Conservation (phyloP, 2,888 invertebrate species). For the Sesia bembeciformis region DNA sequence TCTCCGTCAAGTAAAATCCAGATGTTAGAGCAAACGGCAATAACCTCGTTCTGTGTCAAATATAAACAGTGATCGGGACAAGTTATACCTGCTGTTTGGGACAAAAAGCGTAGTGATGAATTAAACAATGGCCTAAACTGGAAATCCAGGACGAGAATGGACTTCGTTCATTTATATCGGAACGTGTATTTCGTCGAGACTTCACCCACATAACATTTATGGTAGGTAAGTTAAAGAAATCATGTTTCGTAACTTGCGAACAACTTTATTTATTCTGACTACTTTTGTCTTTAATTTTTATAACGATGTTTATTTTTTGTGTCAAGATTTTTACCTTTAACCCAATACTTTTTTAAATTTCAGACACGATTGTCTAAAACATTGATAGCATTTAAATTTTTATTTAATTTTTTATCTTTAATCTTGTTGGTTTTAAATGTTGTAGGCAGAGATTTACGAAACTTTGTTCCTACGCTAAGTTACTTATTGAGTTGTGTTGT, state of each 20-base stretch:
- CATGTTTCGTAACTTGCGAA: slow-evolving; percentile 56
- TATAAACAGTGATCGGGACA: slow-evolving; percentile 59
- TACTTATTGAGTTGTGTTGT: too few relatives aligned
- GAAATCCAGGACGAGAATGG: slow-evolving; percentile 58
- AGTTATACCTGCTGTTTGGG: slow-evolving; percentile 36
- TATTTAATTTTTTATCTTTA: too few relatives aligned
- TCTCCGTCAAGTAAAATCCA: slow-evolving; percentile 43
- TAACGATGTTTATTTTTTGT: not conserved
- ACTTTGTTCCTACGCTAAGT: too few relatives aligned
- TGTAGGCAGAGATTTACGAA: too few relatives aligned
- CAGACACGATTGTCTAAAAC: too few relatives aligned
- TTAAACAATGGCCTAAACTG: slow-evolving; percentile 62
- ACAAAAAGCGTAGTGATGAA: slow-evolving; percentile 53
- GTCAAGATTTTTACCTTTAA: not conserved
- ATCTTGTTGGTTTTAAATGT: too few relatives aligned
- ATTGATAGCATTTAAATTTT: not conserved
- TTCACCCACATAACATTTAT: slow-evolving; percentile 69
- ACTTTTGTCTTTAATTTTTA: not conserved
- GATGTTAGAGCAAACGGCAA: slow-evolving; percentile 52
- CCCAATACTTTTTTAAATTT: not conserved
- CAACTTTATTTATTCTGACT: not conserved
- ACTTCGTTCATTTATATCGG: slow-evolving; percentile 37
- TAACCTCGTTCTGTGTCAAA: slow-evolving; percentile 65
- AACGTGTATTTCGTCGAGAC: slow-evolving; percentile 48
- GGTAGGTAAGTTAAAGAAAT: slow-evolving; percentile 68